Percentiles rank a stretch among this genome's conserved stretches.
Conservation (phyloP, 2,888 invertebrate genomes). For the Eupeodes latifasciatus region DNA sequence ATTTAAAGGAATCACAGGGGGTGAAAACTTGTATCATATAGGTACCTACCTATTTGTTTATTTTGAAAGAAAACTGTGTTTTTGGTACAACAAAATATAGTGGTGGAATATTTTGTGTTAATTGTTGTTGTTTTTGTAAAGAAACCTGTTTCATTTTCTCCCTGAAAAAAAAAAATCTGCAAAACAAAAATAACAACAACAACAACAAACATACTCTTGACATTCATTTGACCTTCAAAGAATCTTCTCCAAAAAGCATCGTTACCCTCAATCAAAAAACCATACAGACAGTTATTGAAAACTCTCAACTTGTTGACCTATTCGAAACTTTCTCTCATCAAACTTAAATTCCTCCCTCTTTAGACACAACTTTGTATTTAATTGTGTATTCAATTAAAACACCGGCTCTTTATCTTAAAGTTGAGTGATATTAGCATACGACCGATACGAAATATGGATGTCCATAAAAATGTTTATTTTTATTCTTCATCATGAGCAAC, state of each 20-base stretch:
- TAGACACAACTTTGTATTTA: too few species aligned
- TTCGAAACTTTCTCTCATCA: not conserved
- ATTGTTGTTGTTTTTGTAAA: too few species aligned
- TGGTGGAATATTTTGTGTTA: too few species aligned
- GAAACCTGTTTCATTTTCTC: too few species aligned
- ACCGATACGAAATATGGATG: not conserved
- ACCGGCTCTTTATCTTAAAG: not conserved
- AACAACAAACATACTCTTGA: not conserved
- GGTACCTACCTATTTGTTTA: too few species aligned
- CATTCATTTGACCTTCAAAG: slow-evolving; percentile 3
- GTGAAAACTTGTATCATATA: too few species aligned
- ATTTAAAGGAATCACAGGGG: too few species aligned
- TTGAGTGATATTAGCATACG: not conserved
- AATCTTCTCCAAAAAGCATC: not conserved
- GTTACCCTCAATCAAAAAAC: not conserved
- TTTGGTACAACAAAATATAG: too few species aligned
- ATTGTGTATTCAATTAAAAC: too few species aligned
- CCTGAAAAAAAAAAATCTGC: too few species aligned
- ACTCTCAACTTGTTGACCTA: not conserved
- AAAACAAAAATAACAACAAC: not conserved
- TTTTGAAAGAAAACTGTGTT: too few species aligned
- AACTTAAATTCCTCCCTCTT: too few species aligned
- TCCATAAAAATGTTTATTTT: not conserved
- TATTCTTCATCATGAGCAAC: not conserved
- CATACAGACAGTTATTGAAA: slow-evolving; percentile 7